Conservation (phyloP, 2,797 vertebrate species). For the Varecia variegata region DNA sequence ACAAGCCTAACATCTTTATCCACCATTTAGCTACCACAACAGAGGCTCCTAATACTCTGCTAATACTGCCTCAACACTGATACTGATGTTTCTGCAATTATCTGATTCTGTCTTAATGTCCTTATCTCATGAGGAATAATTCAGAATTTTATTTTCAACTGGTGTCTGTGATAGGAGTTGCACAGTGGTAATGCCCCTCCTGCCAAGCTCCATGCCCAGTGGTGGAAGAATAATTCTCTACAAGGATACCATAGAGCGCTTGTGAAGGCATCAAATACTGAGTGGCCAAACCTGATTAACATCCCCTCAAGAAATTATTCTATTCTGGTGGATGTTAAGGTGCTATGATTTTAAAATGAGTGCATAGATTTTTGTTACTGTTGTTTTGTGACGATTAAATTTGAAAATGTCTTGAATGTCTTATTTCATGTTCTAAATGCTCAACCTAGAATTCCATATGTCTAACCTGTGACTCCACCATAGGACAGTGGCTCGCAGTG, state of each 20-base stretch:
- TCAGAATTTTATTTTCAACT: neutral
- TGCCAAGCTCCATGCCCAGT: fast-evolving
- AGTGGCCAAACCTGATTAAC: neutral
- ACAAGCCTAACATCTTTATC: neutral
- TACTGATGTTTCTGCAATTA: neutral
- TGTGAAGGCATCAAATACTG: neutral
- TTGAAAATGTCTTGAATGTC: neutral
- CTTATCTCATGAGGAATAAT: neutral
- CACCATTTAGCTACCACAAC: neutral
- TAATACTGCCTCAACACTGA: neutral
- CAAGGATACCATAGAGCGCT: neutral
- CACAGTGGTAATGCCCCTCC: neutral
- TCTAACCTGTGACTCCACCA: neutral
- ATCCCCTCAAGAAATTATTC: neutral
- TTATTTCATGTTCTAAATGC: neutral
- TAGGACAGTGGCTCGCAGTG: neutral
- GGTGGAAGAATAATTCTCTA: neutral
- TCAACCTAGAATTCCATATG: neutral
- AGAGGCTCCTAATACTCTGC: neutral
- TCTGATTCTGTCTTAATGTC: neutral
- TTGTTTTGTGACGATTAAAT: neutral
- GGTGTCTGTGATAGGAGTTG: neutral
- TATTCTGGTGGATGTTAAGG: neutral
- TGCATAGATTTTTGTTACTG: neutral
- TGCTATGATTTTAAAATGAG: neutral